Conservation (phyloP, 2,113 vertebrate genomes). For the Varanus komodoensis region DNA sequence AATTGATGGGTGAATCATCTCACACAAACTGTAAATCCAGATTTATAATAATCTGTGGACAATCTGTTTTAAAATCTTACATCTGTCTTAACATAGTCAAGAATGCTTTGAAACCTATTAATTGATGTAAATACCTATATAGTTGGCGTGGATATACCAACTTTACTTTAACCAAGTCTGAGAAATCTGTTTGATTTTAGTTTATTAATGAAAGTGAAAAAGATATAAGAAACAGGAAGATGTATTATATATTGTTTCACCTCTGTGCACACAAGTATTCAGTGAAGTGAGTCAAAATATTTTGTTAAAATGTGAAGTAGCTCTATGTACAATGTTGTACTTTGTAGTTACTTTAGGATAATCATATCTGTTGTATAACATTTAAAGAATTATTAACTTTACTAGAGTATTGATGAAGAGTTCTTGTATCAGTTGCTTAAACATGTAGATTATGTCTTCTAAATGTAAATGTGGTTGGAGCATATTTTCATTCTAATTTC, state of each 20-base stretch:
- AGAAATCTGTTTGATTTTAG: background rate
- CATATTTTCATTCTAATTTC: slow-evolving; percentile 6
- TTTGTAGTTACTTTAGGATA: background rate
- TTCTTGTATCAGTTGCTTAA: slow-evolving; percentile 6
- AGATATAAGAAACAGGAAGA: background rate
- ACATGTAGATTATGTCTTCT: slow-evolving; percentile 24
- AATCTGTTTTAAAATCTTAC: background rate
- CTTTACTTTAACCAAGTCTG: background rate
- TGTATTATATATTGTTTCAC: slow-evolving; percentile 13
- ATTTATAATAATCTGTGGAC: background rate
- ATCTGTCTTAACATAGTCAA: background rate
- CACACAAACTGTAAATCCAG: background rate
- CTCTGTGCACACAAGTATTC: slow-evolving; percentile 7
- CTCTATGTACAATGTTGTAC: background rate
- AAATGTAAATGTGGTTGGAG: background rate
- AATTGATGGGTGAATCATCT: background rate
- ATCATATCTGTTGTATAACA: background rate
- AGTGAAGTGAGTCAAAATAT: background rate
- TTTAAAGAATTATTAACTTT: slow-evolving; percentile 6
- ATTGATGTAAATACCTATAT: background rate
- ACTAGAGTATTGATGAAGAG: slow-evolving; percentile 7
- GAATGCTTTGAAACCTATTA: background rate
- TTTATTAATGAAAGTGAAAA: background rate
- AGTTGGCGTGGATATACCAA: background rate
- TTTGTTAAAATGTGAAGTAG: background rate